These are phyloP conservation scores for Eleutherodactylus coqui DNA, from an alignment of 2,797 vertebrate species.

Conservation along the genomic window DNA sequence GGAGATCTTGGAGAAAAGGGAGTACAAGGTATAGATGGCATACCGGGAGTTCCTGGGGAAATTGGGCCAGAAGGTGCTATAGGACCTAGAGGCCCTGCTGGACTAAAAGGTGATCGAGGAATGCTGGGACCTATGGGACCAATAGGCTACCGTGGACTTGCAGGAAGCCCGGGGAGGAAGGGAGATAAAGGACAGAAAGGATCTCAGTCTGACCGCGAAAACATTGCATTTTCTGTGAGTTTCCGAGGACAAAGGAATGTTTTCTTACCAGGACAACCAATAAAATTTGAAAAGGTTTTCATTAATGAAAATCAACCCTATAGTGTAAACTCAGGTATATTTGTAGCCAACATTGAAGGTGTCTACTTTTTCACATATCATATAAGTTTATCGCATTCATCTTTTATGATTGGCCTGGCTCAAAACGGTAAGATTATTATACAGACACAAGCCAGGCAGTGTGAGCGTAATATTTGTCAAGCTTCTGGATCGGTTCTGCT, in stretches of 20 bases:
- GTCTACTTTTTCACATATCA: constrained; percentile 65
- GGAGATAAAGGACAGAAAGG: constrained; percentile 60
- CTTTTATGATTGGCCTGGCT: constrained; percentile 51
- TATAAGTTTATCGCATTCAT: constrained; percentile 48
- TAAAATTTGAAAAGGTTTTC: constrained; percentile 64
- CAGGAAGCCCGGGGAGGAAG: constrained; percentile 51
- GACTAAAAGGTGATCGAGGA: constrained; percentile 58
- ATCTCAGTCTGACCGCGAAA: constrained; percentile 27
- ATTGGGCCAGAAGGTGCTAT: constrained; percentile 13
- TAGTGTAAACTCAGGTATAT: constrained; percentile 59
- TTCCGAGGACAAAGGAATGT: constrained; percentile 36
- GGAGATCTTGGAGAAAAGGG: constrained; percentile 26
- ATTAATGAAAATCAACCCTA: constrained; percentile 65
- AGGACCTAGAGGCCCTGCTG: constrained; percentile 36
- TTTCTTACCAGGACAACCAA: constrained; percentile 46
- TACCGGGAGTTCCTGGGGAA: constrained; percentile 25
- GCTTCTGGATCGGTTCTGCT: constrained; percentile 62
- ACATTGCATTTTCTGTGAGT: constrained; percentile 56
- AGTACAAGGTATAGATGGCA: constrained; percentile 4
- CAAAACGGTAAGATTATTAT: constrained; percentile 58
- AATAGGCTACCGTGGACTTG: constrained; percentile 35
- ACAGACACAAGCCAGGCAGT: constrained; percentile 32
- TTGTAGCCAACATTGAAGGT: constrained; percentile 60
- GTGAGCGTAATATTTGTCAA: constrained; percentile 40
- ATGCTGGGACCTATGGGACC: constrained; percentile 27